Conservation (phyloP, 2,113 vertebrate species). For the Petaurus breviceps region DNA sequence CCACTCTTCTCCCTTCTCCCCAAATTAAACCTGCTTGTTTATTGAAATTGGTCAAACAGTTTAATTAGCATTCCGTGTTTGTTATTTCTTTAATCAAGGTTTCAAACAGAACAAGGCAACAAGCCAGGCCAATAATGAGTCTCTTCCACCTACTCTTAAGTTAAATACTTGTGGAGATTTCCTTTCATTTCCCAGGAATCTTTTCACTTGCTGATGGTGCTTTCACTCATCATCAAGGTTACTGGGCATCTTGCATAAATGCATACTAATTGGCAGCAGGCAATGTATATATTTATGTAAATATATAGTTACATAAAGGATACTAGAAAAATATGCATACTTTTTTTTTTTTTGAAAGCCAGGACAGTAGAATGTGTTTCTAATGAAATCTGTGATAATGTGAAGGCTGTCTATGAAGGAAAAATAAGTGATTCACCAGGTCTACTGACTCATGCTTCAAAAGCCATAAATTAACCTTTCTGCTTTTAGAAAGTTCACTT, state of each 20-base stretch:
- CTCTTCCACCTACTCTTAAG: constrained; percentile 80
- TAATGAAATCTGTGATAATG: constrained; percentile 74
- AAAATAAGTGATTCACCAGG: constrained; percentile 72
- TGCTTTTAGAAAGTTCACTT: constrained; percentile 75
- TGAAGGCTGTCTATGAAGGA: constrained; percentile 66
- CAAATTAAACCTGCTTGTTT: constrained; percentile 75
- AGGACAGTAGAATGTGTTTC: constrained; percentile 75
- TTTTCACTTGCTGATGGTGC: constrained; percentile 74
- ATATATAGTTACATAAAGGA: constrained; percentile 71
- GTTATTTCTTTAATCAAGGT: constrained; percentile 82
- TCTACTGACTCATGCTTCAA: constrained; percentile 74
- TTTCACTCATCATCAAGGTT: constrained; percentile 85
- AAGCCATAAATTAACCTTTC: constrained; percentile 75
- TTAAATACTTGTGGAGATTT: constrained; percentile 83
- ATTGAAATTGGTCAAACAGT: constrained; percentile 58
- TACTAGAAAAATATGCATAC: constrained; percentile 28
- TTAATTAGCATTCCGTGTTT: constrained; percentile 70
- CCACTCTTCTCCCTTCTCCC: constrained; percentile 43
- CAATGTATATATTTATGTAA: constrained; percentile 74
- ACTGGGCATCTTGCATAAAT: constrained; percentile 75
- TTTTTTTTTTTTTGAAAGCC: constrained; percentile 73
- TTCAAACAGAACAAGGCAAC: constrained; percentile 80
- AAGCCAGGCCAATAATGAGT: constrained; percentile 82
- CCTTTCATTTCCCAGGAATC: constrained; percentile 77
- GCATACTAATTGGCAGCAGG: constrained; percentile 82